Conservation (phyloP, 2,888 invertebrate genomes). For the Coelinius sp. region DNA sequence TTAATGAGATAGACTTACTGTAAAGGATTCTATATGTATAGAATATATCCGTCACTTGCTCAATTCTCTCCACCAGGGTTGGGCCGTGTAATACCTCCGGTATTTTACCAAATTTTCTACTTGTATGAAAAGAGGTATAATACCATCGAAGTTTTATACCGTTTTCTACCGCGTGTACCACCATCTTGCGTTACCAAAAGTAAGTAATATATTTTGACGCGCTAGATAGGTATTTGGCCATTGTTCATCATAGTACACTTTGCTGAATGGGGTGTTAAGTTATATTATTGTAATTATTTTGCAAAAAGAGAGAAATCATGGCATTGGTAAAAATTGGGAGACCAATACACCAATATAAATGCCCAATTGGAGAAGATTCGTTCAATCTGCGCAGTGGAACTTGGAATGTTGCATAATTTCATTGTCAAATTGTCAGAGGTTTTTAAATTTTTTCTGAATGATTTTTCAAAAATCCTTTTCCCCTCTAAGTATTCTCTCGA, state of each 20-base stretch:
- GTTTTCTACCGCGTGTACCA: not conserved
- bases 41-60: too few species aligned
- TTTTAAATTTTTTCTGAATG: not conserved
- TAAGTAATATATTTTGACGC: not conserved
- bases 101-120: too few species aligned
- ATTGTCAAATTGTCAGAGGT: conserved; percentile 12
- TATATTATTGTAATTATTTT: not conserved
- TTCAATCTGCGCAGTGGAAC: conserved; percentile 30
- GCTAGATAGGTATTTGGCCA: not conserved
- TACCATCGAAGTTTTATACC: not conserved
- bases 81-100: not conserved
- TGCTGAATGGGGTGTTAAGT: not conserved
- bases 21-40: too few species aligned
- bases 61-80: not conserved
- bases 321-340: too few species aligned
- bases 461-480: not conserved
- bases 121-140: not conserved
- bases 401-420: conserved; percentile 12
- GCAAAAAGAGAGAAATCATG: not conserved
- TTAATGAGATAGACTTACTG: too few species aligned
- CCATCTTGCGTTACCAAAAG: not conserved
- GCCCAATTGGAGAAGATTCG: conserved; percentile 27
- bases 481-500: not conserved
- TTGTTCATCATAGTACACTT: not conserved
- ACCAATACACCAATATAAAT: not conserved